Evolutionary conservation across 2,797 vertebrate species (phyloP).

Genomic region (Lepus oiostolus): DNA sequence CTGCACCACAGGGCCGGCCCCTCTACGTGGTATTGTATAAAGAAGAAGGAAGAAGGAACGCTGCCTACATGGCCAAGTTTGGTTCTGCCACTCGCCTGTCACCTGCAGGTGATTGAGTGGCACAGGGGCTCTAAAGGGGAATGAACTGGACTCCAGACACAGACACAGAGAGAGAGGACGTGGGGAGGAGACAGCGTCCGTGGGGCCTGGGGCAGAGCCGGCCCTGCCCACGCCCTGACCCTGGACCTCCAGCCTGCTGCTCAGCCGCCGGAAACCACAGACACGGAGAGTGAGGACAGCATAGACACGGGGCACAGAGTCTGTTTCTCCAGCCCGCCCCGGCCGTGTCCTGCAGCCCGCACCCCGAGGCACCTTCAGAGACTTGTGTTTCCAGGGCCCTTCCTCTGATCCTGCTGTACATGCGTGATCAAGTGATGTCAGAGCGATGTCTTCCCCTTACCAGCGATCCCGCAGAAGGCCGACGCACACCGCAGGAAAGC

Average conservation of each 20-base stretch:
- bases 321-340: not conserved
- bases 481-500: no score
- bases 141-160: not conserved
- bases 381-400: not conserved
- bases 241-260: not conserved
- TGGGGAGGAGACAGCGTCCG: fast-evolving
- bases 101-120: no score
- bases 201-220: not conserved
- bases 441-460: not conserved
- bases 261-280: not conserved
- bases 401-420: not conserved
- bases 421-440: not conserved
- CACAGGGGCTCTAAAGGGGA: not conserved
- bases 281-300: not conserved
- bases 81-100: no score
- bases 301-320: no score
- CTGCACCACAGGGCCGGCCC: no score
- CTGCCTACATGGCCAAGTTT: no score
- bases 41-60: not conserved
- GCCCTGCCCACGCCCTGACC: fast-evolving
- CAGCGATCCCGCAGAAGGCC: no score
- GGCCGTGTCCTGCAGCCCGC: not conserved
- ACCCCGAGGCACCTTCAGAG: no score
- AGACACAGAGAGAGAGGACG: not conserved
- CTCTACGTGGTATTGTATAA: not conserved